Evolutionary conservation across 64 coral and sea anemone species (phyloP).

Genomic region (Trachythela sp.): DNA sequence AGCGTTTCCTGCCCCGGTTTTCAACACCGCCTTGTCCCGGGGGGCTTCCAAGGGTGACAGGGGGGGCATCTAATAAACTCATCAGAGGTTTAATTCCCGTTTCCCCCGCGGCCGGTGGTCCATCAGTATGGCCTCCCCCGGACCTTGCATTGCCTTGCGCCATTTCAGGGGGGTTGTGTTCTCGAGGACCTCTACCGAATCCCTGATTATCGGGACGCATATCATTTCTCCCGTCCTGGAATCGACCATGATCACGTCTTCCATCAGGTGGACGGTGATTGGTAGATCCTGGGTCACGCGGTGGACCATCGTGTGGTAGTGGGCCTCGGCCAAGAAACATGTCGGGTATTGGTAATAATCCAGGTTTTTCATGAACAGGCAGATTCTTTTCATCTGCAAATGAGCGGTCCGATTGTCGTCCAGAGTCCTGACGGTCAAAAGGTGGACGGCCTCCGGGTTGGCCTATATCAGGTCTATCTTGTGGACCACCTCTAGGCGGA

Average conservation of each 20-base stretch:
- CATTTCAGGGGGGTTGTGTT: background rate
- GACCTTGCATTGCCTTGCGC: background rate
- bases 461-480: background rate
- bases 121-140: background rate
- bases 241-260: slow-evolving; percentile 2
- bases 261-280: background rate
- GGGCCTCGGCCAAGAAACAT: background rate
- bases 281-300: background rate
- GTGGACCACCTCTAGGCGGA: background rate
- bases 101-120: background rate
- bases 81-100: background rate
- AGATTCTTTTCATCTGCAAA: background rate
- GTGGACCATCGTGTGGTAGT: background rate
- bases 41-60: background rate
- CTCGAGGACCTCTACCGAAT: background rate
- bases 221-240: background rate
- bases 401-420: background rate
- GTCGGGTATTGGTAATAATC: background rate
- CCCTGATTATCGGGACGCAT: background rate
- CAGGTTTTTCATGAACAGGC: background rate
- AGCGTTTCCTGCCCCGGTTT: background rate
- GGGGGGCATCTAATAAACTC: background rate
- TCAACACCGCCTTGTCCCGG: background rate
- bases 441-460: background rate
- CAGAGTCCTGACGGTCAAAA: background rate